phyloP scores from a whole-genome alignment of 2,797 vertebrate species.

The Parauchenoglanis punctatus region DNA sequence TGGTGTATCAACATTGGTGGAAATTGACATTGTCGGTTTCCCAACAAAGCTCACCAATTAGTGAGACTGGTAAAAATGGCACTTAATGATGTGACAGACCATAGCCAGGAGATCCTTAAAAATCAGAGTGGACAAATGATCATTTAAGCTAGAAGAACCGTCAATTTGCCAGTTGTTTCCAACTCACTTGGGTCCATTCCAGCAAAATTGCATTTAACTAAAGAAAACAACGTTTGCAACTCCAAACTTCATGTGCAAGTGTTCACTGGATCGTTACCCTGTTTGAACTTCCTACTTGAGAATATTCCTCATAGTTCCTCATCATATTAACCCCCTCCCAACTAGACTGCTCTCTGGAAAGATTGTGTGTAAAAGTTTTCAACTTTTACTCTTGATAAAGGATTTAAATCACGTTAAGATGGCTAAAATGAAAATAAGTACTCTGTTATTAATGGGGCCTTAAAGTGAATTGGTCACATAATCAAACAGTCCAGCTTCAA shows the following conservation, averaged over 20 bases:
- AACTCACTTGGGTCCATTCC: not conserved
- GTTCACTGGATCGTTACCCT: not conserved
- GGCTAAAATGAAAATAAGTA: no score
- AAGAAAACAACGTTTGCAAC: not conserved
- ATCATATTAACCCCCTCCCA: not conserved
- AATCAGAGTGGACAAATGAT: not conserved
- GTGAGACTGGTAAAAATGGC: not conserved
- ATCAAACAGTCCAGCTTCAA: not conserved
- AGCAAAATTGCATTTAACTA: not conserved
- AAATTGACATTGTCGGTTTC: not conserved
- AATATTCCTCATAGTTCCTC: conserved; percentile 4
- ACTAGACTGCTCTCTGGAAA: not conserved
- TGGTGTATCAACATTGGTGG: not conserved
- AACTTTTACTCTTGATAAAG: not conserved
- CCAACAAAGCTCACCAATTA: not conserved
- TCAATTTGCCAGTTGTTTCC: not conserved
- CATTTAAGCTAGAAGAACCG: not conserved
- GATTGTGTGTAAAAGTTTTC: not conserved
- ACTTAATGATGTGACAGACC: not conserved
- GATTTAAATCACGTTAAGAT: not conserved
- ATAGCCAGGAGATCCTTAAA: not conserved
- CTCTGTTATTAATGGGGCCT: no score
- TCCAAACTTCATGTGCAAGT: not conserved
- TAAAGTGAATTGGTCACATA: no score
- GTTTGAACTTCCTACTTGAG: not conserved